Evolutionary conservation across 2,888 invertebrate species (phyloP).

Genomic region (Leucania comma): DNA sequence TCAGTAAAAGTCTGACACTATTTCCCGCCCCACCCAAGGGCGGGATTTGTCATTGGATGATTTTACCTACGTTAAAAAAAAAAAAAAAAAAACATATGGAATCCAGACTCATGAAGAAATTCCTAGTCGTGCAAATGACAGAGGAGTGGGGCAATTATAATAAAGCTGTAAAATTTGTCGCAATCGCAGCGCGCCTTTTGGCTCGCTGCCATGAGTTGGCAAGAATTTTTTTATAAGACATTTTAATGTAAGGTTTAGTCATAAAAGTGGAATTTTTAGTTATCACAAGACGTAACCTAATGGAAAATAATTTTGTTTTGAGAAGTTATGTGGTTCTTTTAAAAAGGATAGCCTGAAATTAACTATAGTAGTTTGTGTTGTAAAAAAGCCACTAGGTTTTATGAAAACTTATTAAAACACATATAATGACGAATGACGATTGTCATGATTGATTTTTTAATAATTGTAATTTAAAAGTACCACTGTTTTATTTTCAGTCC

Average conservation of each 20-base stretch:
- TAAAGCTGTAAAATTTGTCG: slow-evolving; percentile 39
- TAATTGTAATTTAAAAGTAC: neutral
- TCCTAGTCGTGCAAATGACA: slow-evolving; percentile 41
- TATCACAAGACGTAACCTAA: neutral
- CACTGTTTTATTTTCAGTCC: neutral
- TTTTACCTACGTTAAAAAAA: too few species aligned
- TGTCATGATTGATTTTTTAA: neutral
- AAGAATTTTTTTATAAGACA: slow-evolving; percentile 16
- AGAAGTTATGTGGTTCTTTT: too few species aligned
- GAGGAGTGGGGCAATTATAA: slow-evolving; percentile 39
- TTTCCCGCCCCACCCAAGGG: too few species aligned
- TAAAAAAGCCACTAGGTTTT: too few species aligned
- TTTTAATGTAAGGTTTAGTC: slow-evolving; percentile 4
- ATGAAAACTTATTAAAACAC: too few species aligned
- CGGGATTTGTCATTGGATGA: too few species aligned
- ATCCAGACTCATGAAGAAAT: slow-evolving; percentile 46
- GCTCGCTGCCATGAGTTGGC: slow-evolving; percentile 33
- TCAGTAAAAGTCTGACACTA: too few species aligned
- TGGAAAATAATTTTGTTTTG: neutral
- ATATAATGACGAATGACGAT: too few species aligned
- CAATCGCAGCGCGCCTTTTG: slow-evolving; percentile 28
- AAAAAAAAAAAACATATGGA: too few species aligned
- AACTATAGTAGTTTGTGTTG: too few species aligned
- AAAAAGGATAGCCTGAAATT: too few species aligned
- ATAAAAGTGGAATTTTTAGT: slow-evolving; percentile 3